Conservation (phyloP, 2,797 vertebrate genomes). For the Danio choprae region DNA sequence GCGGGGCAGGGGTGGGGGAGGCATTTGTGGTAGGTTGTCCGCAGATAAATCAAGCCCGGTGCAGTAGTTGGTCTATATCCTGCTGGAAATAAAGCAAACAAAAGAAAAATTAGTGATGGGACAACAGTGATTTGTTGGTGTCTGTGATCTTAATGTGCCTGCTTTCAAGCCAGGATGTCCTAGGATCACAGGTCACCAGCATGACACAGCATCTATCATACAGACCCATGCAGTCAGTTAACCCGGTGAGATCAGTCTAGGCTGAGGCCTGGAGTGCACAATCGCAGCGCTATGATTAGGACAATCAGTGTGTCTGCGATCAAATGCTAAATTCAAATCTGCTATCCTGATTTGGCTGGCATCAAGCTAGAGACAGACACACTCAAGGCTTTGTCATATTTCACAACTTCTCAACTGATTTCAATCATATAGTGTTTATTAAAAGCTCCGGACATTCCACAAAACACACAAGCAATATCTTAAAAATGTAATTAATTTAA, state of each 20-base stretch:
- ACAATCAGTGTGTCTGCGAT: not conserved
- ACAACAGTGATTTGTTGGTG: constrained; percentile 46
- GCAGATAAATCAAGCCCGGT: constrained; percentile 83
- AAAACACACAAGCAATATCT: too few relatives aligned
- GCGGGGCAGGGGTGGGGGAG: constrained; percentile 63
- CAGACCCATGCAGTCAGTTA: constrained; percentile 31
- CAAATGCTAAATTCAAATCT: not conserved
- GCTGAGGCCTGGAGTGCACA: not conserved
- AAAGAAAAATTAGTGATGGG: constrained; percentile 65
- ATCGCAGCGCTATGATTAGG: not conserved
- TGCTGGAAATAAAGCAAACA: constrained; percentile 82
- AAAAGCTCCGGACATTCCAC: too few relatives aligned
- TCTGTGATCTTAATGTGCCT: constrained; percentile 49
- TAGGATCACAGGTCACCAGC: constrained; percentile 52
- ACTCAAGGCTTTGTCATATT: not conserved
- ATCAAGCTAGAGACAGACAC: not conserved
- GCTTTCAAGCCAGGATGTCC: constrained; percentile 52
- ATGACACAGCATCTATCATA: constrained; percentile 57
- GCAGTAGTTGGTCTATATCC: constrained; percentile 81
- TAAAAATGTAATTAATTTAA: too few relatives aligned
- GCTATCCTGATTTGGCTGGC: not conserved
- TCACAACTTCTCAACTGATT: too few relatives aligned
- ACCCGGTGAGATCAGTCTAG: not conserved
- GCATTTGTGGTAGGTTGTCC: constrained; percentile 77
- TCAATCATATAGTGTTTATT: too few relatives aligned